Conservation (phyloP, 2,888 invertebrate species). For the Patella depressa region DNA sequence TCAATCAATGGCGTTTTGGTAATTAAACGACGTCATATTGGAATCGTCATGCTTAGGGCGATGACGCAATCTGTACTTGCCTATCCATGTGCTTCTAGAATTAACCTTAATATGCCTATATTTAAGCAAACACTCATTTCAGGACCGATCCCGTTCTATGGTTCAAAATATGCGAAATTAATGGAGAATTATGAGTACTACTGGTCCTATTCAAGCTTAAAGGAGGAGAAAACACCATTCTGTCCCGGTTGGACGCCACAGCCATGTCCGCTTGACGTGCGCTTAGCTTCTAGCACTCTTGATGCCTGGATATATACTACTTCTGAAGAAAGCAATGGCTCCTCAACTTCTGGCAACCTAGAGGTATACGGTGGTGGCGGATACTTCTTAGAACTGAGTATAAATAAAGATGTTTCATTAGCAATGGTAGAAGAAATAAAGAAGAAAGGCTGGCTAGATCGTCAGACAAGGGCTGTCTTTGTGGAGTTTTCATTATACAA, state of each 20-base stretch:
- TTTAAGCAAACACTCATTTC: background rate
- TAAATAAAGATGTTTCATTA: constrained; percentile 32
- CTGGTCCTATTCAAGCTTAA: constrained; percentile 29
- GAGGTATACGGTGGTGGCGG: constrained; percentile 49
- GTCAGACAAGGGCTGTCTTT: constrained; percentile 59
- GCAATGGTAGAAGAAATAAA: constrained; percentile 40
- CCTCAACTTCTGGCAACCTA: constrained; percentile 44
- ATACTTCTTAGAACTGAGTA: constrained; percentile 43
- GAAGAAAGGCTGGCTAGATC: constrained; percentile 55
- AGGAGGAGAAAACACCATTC: constrained; percentile 36
- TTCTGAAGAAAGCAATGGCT: constrained; percentile 36
- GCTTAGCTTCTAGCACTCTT: constrained; percentile 24
- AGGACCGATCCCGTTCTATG: background rate
- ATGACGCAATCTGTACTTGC: too few relatives aligned
- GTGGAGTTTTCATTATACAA: constrained; percentile 65
- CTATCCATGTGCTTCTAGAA: too few relatives aligned
- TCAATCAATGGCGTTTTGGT: too few relatives aligned
- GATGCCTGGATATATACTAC: constrained; percentile 42
- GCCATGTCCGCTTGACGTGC: constrained; percentile 30
- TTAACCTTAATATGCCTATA: too few relatives aligned
- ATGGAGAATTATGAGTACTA: constrained; percentile 11
- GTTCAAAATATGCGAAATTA: background rate
- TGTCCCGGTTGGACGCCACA: constrained; percentile 39
- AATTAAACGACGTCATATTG: too few relatives aligned
- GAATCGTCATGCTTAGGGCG: too few relatives aligned